A percentile compares a stretch with the other conserved stretches of the same genome.
phyloP scores from a whole-genome alignment of 2,113 vertebrate species.

The Dipodomys merriami region DNA sequence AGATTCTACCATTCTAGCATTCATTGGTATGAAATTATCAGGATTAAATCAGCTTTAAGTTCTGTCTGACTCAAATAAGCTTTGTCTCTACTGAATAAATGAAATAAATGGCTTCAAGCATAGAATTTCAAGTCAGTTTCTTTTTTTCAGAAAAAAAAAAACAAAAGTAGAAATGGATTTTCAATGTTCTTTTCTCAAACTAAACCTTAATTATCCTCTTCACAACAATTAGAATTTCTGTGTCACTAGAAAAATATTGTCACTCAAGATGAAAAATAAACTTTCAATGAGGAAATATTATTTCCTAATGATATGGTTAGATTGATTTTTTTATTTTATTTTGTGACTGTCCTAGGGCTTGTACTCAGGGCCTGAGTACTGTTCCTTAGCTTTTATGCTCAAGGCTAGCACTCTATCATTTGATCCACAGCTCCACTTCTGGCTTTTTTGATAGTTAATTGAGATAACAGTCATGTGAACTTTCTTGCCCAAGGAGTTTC shows the following conservation, averaged over 20 bases:
- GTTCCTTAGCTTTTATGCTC: no score
- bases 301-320: slow-evolving; percentile 18
- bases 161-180: neutral
- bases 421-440: no score
- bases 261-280: slow-evolving; percentile 41
- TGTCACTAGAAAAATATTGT: neutral
- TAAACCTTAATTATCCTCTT: neutral
- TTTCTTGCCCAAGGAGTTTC: no score
- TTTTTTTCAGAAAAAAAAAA: neutral
- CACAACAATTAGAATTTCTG: slow-evolving; percentile 44
- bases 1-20: neutral
- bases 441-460: no score
- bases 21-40: neutral
- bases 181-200: slow-evolving; percentile 11
- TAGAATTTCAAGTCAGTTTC: slow-evolving; percentile 30
- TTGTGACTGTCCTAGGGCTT: no score
- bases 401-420: no score
- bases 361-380: no score
- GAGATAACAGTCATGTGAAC: no score
- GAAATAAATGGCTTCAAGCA: neutral
- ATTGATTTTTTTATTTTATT: neutral
- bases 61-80: neutral
- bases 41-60: neutral
- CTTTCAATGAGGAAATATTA: neutral
- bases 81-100: neutral